phyloP scores from a whole-genome alignment of 2,888 invertebrate species.

The Fragum whitleyi region DNA sequence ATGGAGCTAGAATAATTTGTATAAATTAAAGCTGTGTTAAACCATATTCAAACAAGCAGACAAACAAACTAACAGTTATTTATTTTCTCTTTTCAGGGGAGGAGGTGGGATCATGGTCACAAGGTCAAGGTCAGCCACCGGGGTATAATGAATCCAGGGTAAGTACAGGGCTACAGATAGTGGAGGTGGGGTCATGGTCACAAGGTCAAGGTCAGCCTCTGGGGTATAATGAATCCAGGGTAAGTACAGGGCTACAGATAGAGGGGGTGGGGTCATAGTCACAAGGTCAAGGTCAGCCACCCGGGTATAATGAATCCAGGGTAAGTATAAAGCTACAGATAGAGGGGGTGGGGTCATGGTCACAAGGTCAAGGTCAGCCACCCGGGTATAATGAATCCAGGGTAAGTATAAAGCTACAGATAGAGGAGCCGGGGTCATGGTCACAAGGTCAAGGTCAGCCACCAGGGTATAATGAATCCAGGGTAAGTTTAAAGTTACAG shows the following conservation, averaged over 20 bases:
- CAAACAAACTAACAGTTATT: no score
- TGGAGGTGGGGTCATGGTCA: slow-evolving; percentile 60
- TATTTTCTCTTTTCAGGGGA: slow-evolving; percentile 51
- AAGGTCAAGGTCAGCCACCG: slow-evolving; percentile 51
- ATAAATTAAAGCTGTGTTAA: no score
- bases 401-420: slow-evolving; percentile 50
- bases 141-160: slow-evolving; percentile 63
- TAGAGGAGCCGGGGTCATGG: slow-evolving; percentile 62
- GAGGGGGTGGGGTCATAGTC: slow-evolving; percentile 62
- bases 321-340: slow-evolving; percentile 50
- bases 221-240: slow-evolving; percentile 60
- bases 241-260: slow-evolving; percentile 49
- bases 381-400: slow-evolving; percentile 61
- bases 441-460: slow-evolving; percentile 52
- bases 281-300: slow-evolving; percentile 51
- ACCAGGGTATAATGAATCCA: slow-evolving; percentile 61
- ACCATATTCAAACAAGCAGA: no score
- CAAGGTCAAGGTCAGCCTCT: slow-evolving; percentile 53
- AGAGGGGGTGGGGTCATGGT: slow-evolving; percentile 62
- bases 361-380: slow-evolving; percentile 51
- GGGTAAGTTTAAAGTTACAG: slow-evolving; percentile 53
- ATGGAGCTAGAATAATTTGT: no score
- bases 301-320: slow-evolving; percentile 60
- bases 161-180: slow-evolving; percentile 49
- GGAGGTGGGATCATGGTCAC: slow-evolving; percentile 62